Conservation (phyloP, 2,797 vertebrate genomes). For the Pangasius djambal region DNA sequence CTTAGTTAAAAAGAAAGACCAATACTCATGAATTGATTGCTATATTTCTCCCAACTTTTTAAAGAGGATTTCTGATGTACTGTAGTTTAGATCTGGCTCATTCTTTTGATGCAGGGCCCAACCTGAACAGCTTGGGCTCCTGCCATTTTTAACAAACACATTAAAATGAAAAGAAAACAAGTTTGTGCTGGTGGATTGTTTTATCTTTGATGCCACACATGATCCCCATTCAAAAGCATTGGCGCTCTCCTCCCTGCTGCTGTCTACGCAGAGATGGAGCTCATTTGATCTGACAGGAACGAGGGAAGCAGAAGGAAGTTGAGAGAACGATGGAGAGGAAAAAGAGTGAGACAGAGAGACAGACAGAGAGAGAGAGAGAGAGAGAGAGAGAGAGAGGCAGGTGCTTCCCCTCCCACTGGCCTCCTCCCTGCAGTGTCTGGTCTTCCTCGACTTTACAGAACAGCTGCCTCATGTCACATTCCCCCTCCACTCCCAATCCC, state of each 20-base stretch:
- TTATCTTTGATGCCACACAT: constrained; percentile 34
- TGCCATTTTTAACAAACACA: constrained; percentile 24
- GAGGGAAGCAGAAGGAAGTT: neutral
- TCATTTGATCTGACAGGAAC: constrained; percentile 37
- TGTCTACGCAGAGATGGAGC: constrained; percentile 21
- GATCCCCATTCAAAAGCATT: constrained; percentile 32
- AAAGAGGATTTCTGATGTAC: neutral
- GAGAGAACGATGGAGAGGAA: constrained; percentile 19
- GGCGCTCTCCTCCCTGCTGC: constrained; percentile 37
- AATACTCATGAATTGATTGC: neutral
- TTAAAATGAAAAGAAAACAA: constrained; percentile 29
- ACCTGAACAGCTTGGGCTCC: neutral
- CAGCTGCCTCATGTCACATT: constrained; percentile 50
- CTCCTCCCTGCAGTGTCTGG: constrained; percentile 45
- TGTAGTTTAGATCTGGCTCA: neutral
- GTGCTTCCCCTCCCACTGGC: constrained; percentile 47
- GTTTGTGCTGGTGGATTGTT: constrained; percentile 22
- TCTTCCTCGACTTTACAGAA: constrained; percentile 49
- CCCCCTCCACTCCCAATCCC: neutral
- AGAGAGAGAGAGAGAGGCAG: constrained; percentile 38
- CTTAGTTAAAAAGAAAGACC: neutral
- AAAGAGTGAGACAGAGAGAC: neutral
- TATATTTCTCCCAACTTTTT: neutral
- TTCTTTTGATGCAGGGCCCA: neutral
- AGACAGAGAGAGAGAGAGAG: constrained; percentile 7